A percentile compares a stretch with the other conserved stretches of the same genome.
These are phyloP conservation scores for Aleiodes testaceus DNA, from an alignment of 2,888 invertebrate genomes.

Conservation along the genomic window DNA sequence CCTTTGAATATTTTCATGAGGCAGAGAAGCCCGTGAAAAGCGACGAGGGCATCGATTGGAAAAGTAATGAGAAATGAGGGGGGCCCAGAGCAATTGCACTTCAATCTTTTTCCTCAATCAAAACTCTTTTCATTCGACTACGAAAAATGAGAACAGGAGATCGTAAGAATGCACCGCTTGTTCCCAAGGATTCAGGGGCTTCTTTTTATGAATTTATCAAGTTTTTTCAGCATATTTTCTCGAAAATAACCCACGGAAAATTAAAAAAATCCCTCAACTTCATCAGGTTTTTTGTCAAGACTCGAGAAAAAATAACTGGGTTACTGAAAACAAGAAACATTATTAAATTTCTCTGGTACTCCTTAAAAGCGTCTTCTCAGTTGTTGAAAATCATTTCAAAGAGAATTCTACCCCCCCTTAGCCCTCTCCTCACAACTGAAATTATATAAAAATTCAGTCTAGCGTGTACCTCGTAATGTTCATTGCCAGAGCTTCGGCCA, in stretches of 20 bases:
- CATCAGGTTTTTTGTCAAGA: no score
- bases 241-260: no score
- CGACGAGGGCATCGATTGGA: constrained; percentile 43
- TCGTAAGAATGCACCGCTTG: constrained; percentile 58
- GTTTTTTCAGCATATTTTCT: no score
- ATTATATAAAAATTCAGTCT: constrained; percentile 35
- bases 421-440: not conserved
- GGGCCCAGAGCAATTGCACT: constrained; percentile 52
- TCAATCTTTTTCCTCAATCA: constrained; percentile 61
- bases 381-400: no score
- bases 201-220: constrained; percentile 21
- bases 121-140: constrained; percentile 56
- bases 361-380: no score
- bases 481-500: constrained; percentile 14
- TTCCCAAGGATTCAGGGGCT: constrained; percentile 63
- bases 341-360: no score
- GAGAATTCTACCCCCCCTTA: no score
- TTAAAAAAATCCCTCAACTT: no score
- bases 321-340: no score
- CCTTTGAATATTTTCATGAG: not conserved
- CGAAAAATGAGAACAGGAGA: constrained; percentile 63
- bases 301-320: no score
- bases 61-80: not conserved
- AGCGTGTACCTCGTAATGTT: not conserved
- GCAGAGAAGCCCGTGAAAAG: not conserved